These are phyloP conservation scores for Tillus elongatus DNA, from an alignment of 2,888 invertebrate genomes.

Conservation along the genomic window DNA sequence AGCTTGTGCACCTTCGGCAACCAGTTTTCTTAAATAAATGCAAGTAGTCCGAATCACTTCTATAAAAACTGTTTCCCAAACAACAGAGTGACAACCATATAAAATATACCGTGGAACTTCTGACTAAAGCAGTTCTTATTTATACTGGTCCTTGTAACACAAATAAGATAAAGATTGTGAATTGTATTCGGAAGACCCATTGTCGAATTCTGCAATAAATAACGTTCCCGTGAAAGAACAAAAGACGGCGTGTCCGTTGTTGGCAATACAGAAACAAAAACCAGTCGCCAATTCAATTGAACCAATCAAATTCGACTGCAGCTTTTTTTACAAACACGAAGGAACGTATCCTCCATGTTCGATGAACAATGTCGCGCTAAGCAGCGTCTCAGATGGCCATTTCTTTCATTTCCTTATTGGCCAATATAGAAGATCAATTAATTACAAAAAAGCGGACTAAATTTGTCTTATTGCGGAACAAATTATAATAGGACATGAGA, in stretches of 20 bases:
- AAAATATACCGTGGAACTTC: too few relatives aligned
- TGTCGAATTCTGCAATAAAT: conserved; percentile 25
- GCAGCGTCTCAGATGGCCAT: conserved; percentile 20
- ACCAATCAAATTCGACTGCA: conserved; percentile 36
- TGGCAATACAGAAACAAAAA: conserved; percentile 32
- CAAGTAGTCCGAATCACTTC: too few relatives aligned
- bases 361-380: conserved; percentile 17
- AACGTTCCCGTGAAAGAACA: conserved; percentile 29
- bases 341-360: conserved; percentile 28
- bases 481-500: conserved; percentile 3
- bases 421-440: background rate
- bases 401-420: conserved; percentile 23
- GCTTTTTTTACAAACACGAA: conserved; percentile 28
- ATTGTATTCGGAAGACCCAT: conserved; percentile 22
- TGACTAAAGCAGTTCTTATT: too few relatives aligned
- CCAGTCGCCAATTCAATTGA: conserved; percentile 38
- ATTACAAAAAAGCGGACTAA: background rate
- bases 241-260: conserved; percentile 30
- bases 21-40: too few relatives aligned
- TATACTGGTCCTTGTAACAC: background rate
- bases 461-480: background rate
- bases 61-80: too few relatives aligned
- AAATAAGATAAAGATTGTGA: conserved; percentile 13
- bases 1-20: too few relatives aligned
- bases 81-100: too few relatives aligned